A percentile compares a stretch with the other conserved stretches of the same genome.
These are phyloP conservation scores for Furcula furcula DNA, from an alignment of 2,888 invertebrate genomes.

Conservation along the genomic window DNA sequence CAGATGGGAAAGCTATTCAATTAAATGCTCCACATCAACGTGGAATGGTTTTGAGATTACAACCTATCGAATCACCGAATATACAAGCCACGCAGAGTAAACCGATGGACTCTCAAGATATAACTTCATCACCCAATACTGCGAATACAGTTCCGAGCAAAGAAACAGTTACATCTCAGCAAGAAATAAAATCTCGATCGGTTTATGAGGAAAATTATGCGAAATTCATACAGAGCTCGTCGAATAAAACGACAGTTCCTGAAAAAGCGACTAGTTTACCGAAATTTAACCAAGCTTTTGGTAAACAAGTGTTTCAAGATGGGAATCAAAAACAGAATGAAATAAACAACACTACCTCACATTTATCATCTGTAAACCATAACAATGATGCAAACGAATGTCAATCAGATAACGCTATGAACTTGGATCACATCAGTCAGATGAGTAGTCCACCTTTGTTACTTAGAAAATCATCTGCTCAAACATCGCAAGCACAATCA, in stretches of 20 bases:
- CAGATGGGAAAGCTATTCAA: slow-evolving; percentile 81
- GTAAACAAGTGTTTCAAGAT: slow-evolving; percentile 85
- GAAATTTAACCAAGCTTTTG: slow-evolving; percentile 90
- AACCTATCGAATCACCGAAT: slow-evolving; percentile 64
- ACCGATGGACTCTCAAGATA: slow-evolving; percentile 51
- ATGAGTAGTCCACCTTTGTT: slow-evolving; percentile 65
- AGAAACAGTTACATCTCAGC: slow-evolving; percentile 43
- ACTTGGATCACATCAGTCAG: slow-evolving; percentile 61
- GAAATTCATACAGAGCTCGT: slow-evolving; percentile 75
- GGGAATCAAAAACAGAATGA: slow-evolving; percentile 55
- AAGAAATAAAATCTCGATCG: slow-evolving; percentile 76
- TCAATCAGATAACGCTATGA: slow-evolving; percentile 54
- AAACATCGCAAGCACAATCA: slow-evolving; percentile 54
- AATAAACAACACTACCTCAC: slow-evolving; percentile 43
- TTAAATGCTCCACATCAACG: slow-evolving; percentile 78
- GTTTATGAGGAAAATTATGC: slow-evolving; percentile 81
- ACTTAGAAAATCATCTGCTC: slow-evolving; percentile 54
- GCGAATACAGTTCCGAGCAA: slow-evolving; percentile 34
- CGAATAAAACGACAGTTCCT: slow-evolving; percentile 46
- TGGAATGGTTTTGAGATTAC: slow-evolving; percentile 74
- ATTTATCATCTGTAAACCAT: slow-evolving; percentile 36
- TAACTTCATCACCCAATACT: slow-evolving; percentile 37
- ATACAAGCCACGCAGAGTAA: slow-evolving; percentile 42
- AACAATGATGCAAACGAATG: slow-evolving; percentile 50
- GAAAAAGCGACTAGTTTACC: slow-evolving; percentile 83